phyloP scores from a whole-genome alignment of 2,888 invertebrate genomes.

The Heliconius sara region DNA sequence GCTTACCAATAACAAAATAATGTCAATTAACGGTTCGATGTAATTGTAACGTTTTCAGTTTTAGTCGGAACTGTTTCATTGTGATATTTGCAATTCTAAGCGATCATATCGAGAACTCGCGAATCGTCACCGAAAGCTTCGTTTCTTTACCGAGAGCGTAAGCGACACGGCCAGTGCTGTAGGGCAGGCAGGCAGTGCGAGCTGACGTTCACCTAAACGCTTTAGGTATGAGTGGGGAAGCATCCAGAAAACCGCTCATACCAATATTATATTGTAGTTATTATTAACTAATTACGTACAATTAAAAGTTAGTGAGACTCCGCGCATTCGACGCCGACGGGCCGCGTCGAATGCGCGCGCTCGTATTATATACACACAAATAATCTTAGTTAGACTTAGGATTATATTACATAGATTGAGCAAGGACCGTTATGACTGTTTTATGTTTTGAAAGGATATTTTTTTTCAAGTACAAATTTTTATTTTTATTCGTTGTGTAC shows the following conservation, averaged over 20 bases:
- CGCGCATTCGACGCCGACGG: constrained; percentile 54
- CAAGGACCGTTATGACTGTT: constrained; percentile 66
- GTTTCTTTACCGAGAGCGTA: constrained; percentile 13
- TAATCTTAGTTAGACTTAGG: constrained; percentile 80
- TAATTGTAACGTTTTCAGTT: constrained; percentile 48
- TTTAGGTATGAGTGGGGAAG: constrained; percentile 83
- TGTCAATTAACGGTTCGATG: constrained; percentile 73
- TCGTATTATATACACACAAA: constrained; percentile 70
- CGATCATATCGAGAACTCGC: constrained; percentile 26
- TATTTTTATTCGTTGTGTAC: constrained; percentile 74
- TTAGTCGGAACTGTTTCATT: constrained; percentile 28
- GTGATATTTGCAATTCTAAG: constrained; percentile 33
- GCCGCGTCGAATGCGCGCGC: constrained; percentile 58
- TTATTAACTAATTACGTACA: constrained; percentile 77
- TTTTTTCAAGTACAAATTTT: constrained; percentile 81
- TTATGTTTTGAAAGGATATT: constrained; percentile 61
- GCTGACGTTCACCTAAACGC: constrained; percentile 78
- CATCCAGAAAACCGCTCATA: constrained; percentile 83
- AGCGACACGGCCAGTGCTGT: constrained; percentile 21
- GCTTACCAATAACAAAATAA: constrained; percentile 62
- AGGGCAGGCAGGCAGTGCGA: constrained; percentile 69
- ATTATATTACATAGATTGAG: constrained; percentile 65
- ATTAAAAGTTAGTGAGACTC: constrained; percentile 65
- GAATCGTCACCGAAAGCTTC: constrained; percentile 11
- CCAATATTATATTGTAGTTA: constrained; percentile 83